Base-by-base conservation (phyloP, 1,140 invertebrate genomes). In the Platyura marginata region DNA sequence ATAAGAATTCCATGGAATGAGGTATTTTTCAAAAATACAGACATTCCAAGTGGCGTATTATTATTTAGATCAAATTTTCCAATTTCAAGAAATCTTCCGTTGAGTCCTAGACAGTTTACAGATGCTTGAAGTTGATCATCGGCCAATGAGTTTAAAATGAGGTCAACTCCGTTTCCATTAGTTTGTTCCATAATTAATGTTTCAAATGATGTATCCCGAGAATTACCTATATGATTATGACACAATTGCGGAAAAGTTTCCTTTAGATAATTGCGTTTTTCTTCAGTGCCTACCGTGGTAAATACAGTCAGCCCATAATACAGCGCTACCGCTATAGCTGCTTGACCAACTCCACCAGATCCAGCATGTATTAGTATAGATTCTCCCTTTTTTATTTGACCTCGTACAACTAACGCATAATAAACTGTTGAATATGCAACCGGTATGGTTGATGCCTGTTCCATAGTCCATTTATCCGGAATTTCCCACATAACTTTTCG, bases 51-150 rank as follows among this genome's bases (percentile, higher is more conserved):
- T 33, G 64, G 57, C 39, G 70, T 71, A 52, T 81, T 75, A 47
- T 77, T 74, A 11, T 72, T 69, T 19, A 79, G 52, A 58, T 81
- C 77, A 52, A 72, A 73, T 62, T 81, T 81, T 36, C 79, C 78
- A 48, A 81, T 77, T 60, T 83, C 79, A 21, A 81, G 51, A 53
- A 82, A 79, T 35, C 73, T 57, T 34, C 79, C 78, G 52, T 76
- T 73, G 37, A 65, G 55, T 16, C 71, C 72, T 19, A 82, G 52
- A 51, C 76, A 72, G 44, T 71, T 55, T 51, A 90, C 53, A 46
- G 89, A 82, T 0, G 79, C 75, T 52, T 71, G 56, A 13, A 79
- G 53, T 56, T 75, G 68, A 39, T 72, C 68, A 33, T 72, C 72
- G 19, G 74, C 66, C 4, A 77, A 53, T 18, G 72, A 77, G 53